Base-by-base conservation (phyloP, 2,888 invertebrate genomes). In the Tinea pellionella region DNA sequence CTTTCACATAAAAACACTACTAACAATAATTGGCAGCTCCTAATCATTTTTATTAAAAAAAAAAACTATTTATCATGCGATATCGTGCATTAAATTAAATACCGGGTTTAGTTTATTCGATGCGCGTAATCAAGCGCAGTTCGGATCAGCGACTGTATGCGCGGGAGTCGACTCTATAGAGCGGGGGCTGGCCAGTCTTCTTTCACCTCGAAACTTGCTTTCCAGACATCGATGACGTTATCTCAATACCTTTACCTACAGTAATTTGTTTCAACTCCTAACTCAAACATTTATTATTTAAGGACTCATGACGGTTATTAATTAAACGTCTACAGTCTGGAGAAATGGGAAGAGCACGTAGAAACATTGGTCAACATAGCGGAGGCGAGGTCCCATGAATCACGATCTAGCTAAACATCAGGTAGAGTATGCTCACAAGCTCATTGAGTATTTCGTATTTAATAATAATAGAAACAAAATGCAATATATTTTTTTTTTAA, bases 41-140 rank as follows among this genome's bases (percentile, higher is more conserved):
- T 32, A 13, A 55, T 57, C 32, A 57, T 57, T 32, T 12, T n/a
- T 15, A 32, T 53, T 19, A 53, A 16, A 19, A n/a, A n/a, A 16
- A 19, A n/a, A 18, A 57, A 32, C 30, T 24, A 24, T 24, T 24
- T 4, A n/a, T 16, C 32, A 57, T 32, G 32, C 32, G 9, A 57
- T 57, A 16, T 32, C 57, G 32, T 57, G 57, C 57, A 57, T n/a
- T 29, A 55, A 47, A 47, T 47, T 55, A 12, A 18, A 57, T 57
- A 57, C 57, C 57, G 57, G 15, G 19, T 55, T 55, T 55, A 2
- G 32, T 57, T 57, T 6, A 24, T 24, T 24, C 67, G 69, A 70
- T 78, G 75, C 77, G 80, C 74, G 77, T 73, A 68, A 67, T 73
- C 78, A 68, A 69, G 69, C 80, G 74, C 63, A 63, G 75, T 74